These are phyloP conservation scores for Nasonia longicornis DNA, from an alignment of 1,140 invertebrate genomes.

Conservation along the genomic window DNA sequence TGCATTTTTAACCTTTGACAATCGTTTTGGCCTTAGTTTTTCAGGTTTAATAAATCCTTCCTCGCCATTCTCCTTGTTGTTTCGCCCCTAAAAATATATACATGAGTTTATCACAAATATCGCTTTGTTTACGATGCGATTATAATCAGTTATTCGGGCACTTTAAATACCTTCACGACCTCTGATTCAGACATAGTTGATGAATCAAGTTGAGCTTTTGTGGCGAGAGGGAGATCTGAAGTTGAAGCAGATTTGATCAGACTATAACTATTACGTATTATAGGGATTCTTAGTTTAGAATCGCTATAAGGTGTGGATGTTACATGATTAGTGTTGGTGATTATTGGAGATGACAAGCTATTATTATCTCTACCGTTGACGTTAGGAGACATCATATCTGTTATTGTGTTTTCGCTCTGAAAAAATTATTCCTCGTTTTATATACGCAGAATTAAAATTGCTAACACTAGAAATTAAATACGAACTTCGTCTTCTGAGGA, in stretches of 20 bases:
- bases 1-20: conserved; percentile 47
- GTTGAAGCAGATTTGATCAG: conserved; percentile 52
- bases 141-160: background rate
- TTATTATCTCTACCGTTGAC: conserved; percentile 16
- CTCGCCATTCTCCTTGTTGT: conserved; percentile 58
- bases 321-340: conserved; percentile 42
- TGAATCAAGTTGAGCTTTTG: conserved; percentile 48
- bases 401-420: conserved; percentile 40
- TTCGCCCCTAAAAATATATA: conserved; percentile 44
- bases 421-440: conserved; percentile 22
- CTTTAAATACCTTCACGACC: conserved; percentile 44
- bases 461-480: conserved; percentile 34
- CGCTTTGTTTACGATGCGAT: background rate
- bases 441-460: background rate
- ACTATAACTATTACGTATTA: conserved; percentile 40
- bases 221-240: conserved; percentile 50
- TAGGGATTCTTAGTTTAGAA: conserved; percentile 33
- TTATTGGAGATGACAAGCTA: conserved; percentile 25
- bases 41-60: conserved; percentile 52
- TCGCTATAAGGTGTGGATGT: conserved; percentile 47
- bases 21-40: conserved; percentile 49
- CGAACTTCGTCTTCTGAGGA: conserved; percentile 58
- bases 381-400: conserved; percentile 28
- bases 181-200: conserved; percentile 51
- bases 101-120: background rate